These are phyloP conservation scores for Drosophila macrothrix DNA, from an alignment of 2,888 invertebrate genomes.

Conservation along the genomic window DNA sequence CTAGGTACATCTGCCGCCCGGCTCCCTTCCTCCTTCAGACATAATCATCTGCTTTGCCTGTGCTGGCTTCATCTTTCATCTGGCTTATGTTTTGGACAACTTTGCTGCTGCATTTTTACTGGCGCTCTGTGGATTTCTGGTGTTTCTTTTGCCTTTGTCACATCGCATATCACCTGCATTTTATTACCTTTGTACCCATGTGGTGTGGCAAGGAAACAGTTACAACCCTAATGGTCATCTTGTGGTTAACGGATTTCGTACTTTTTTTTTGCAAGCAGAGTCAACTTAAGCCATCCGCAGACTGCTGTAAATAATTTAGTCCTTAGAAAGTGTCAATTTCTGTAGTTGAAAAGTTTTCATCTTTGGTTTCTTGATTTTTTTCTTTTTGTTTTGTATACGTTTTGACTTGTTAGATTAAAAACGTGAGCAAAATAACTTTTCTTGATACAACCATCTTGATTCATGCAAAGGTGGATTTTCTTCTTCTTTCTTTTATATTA, in stretches of 20 bases:
- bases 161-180: conserved; percentile 26
- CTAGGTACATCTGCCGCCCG: conserved; percentile 11
- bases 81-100: conserved; percentile 16
- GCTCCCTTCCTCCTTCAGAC: neutral
- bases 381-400: neutral
- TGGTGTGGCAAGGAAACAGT: conserved; percentile 7
- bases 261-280: neutral
- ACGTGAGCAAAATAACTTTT: neutral
- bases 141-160: conserved; percentile 10
- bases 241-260: neutral
- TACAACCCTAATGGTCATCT: conserved; percentile 14
- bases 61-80: conserved; percentile 17
- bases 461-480: neutral
- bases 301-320: neutral
- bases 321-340: neutral
- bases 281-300: neutral
- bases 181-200: conserved; percentile 18
- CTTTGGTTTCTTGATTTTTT: neutral
- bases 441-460: neutral
- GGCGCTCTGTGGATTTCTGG: conserved; percentile 8
- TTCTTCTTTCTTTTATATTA: neutral
- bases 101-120: conserved; percentile 21
- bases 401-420: neutral
- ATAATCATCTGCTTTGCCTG: conserved; percentile 9
- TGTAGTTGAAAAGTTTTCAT: neutral